Base-by-base conservation (phyloP, 2,797 vertebrate genomes). In the Ctenosaura bakeri region DNA sequence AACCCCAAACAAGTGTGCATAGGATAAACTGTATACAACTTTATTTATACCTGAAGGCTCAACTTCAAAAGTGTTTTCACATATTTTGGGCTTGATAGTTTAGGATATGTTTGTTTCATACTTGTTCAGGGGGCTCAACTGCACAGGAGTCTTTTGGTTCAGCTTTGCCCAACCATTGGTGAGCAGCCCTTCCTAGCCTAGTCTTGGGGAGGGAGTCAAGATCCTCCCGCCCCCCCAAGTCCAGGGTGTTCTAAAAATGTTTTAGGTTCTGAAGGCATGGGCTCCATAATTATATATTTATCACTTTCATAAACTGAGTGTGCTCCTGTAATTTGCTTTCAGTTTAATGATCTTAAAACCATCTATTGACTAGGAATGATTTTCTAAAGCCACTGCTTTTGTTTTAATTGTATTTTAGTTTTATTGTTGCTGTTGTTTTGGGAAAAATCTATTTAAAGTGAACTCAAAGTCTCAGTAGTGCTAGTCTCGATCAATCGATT, bases 341-440 rank as follows among this genome's bases (percentile, higher is more conserved):
- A 56, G 2, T 38, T 86, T 85, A 69, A 85, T 85, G 83, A 56
- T 26, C 22, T 86, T 56, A 74, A 86, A 86, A 86, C n/a, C 22
- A 56, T 59, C 71, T 9, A 5, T 14, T 56, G 18, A 2, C 13
- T 56, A 76, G 50, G 52, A 86, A 56, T 86, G 50, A 56, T 86
- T 74, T 3, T 74, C 6, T 35, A 24, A 14, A 4, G 46, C 13
- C 74, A 38, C 59, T 76, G 52, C 71, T 54, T 38, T 56, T 18
- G 71, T 29, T 59, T 86, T 59, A 74, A 76, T 56, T 38, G 13
- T 69, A 42, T 35, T 10, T 29, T 52, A 29, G 6, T 29, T 12
- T 12, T 71, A 14, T 38, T 86, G n/a, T 22, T 56, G 16, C 9
- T 73, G 32, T 54, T 9, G 14, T 24, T 86, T 74, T n/a, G 56